These are phyloP conservation scores for Sipha maydis DNA, from an alignment of 2,888 invertebrate species.

Conservation along the genomic window DNA sequence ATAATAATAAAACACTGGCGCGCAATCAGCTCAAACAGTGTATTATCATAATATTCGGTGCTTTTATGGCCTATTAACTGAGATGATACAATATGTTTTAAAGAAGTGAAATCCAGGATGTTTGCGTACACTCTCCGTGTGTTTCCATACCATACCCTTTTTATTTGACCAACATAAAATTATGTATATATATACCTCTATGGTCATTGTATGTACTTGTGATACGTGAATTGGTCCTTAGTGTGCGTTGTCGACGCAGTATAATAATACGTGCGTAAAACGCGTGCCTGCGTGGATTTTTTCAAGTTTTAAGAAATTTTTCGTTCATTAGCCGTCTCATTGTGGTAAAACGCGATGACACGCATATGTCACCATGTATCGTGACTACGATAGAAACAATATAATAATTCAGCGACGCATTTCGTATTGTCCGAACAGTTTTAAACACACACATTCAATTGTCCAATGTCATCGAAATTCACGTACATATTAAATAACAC, in stretches of 20 bases:
- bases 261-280: neutral
- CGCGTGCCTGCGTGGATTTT: neutral
- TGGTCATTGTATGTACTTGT: neutral
- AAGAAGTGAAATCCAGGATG: slow-evolving; percentile 35
- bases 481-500: neutral
- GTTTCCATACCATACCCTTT: neutral
- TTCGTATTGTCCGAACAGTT: neutral
- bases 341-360: neutral
- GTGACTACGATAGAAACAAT: no score
- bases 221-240: neutral
- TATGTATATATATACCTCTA: slow-evolving; percentile 17
- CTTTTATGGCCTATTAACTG: slow-evolving; percentile 23
- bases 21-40: neutral
- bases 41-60: slow-evolving; percentile 1
- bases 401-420: neutral
- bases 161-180: slow-evolving; percentile 16
- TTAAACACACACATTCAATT: no score
- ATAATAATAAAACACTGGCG: slow-evolving; percentile 8
- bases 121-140: neutral
- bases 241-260: neutral
- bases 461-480: neutral
- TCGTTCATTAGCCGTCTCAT: slow-evolving; percentile 24
- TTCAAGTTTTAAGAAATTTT: neutral
- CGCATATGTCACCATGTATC: neutral
- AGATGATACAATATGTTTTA: neutral